Conservation (phyloP, 2,113 vertebrate genomes). For the Callipepla squamata region DNA sequence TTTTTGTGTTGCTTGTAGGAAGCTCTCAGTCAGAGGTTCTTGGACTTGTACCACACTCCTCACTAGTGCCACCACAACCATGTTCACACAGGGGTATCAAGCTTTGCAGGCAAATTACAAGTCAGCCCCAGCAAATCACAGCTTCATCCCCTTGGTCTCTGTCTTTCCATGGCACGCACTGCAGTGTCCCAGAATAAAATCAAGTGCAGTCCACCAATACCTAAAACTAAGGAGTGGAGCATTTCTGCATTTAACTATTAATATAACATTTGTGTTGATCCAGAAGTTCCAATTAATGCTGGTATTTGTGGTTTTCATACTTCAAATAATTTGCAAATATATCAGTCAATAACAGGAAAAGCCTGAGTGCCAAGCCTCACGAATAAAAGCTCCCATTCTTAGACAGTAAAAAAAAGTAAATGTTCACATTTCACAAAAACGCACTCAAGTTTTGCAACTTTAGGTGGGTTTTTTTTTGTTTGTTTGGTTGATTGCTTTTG, state of each 20-base stretch:
- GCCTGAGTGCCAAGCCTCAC: neutral
- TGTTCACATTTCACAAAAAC: neutral
- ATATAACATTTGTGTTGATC: neutral
- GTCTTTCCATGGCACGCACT: neutral
- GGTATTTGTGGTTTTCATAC: neutral
- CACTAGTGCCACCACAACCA: neutral
- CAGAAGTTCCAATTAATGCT: neutral
- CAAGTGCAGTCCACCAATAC: neutral
- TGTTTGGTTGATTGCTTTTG: neutral
- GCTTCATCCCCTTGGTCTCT: neutral
- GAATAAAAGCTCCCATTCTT: neutral
- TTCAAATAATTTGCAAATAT: neutral
- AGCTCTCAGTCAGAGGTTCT: neutral
- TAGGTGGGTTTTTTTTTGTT: neutral
- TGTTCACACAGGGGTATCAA: fast-evolving
- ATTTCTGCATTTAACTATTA: neutral
- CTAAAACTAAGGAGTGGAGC: neutral
- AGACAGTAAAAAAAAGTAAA: neutral
- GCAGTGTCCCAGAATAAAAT: neutral
- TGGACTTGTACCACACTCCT: neutral
- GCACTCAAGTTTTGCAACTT: neutral
- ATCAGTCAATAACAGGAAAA: neutral
- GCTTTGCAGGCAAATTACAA: neutral
- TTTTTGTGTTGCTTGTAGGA: neutral
- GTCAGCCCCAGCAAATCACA: neutral